Evolutionary conservation across 2,888 invertebrate species (phyloP).

Genomic region (Vesta saturnalis): DNA sequence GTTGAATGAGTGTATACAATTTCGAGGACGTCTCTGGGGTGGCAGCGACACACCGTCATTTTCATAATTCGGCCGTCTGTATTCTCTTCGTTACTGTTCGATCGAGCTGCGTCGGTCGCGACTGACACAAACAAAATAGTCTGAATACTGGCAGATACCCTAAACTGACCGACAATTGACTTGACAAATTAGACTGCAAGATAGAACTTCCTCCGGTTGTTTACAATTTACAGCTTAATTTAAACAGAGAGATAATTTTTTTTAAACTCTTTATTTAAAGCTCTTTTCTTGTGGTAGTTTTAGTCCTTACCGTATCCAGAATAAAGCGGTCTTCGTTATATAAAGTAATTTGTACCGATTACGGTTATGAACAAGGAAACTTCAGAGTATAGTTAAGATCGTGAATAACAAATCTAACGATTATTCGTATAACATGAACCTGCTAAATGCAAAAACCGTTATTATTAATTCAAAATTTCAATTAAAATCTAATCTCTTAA

Average conservation of each 20-base stretch:
- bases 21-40: slow-evolving; percentile 38
- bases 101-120: slow-evolving; percentile 65
- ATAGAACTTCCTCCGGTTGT: not conserved
- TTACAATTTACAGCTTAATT: slow-evolving; percentile 12
- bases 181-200: slow-evolving; percentile 21
- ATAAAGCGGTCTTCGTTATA: not conserved
- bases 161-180: slow-evolving; percentile 31
- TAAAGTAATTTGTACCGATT: not conserved
- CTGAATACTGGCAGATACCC: slow-evolving; percentile 29
- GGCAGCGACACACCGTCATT: slow-evolving; percentile 62
- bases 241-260: not conserved
- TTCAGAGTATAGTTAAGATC: not conserved
- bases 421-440: no score
- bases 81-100: slow-evolving; percentile 66
- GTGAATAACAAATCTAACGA: no score
- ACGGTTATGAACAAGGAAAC: not conserved
- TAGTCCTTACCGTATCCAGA: not conserved
- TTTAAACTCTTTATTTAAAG: no score
- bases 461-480: slow-evolving; percentile 19
- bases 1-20: slow-evolving; percentile 36
- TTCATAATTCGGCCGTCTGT: slow-evolving; percentile 71
- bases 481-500: slow-evolving; percentile 47
- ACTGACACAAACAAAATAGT: slow-evolving; percentile 60
- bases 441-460: slow-evolving; percentile 7
- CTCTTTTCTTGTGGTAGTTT: not conserved